Conservation (phyloP, 2,888 invertebrate genomes). For the Sericinus montela region DNA sequence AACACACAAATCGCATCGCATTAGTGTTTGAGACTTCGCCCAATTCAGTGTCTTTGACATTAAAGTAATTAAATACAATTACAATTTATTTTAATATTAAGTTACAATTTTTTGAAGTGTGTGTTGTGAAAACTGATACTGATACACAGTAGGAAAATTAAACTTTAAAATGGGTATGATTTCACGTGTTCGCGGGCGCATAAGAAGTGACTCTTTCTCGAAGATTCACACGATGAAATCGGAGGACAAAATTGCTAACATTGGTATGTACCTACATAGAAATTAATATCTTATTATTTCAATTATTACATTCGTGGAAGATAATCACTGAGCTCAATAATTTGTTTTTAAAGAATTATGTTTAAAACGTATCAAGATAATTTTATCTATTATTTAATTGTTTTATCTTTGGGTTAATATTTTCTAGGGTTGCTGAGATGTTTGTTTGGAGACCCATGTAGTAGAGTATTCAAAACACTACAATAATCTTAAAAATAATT, state of each 20-base stretch:
- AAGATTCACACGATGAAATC: conserved; percentile 81
- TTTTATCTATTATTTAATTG: too few species aligned
- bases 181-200: conserved; percentile 83
- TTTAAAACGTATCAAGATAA: too few species aligned
- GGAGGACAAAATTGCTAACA: conserved; percentile 85
- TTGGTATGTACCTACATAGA: conserved; percentile 56
- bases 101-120: background rate
- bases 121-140: conserved; percentile 4
- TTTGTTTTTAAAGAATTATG: too few species aligned
- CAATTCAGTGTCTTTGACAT: conserved; percentile 31
- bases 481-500: too few species aligned
- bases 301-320: too few species aligned
- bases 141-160: background rate
- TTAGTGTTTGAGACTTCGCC: conserved; percentile 53
- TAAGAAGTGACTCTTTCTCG: conserved; percentile 81
- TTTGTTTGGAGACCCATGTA: too few species aligned
- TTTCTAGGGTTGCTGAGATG: too few species aligned
- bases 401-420: too few species aligned
- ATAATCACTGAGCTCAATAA: too few species aligned
- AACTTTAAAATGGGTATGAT: conserved; percentile 82
- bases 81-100: background rate
- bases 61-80: background rate
- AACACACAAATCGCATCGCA: conserved; percentile 56
- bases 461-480: too few species aligned
- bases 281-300: too few species aligned